Evolutionary conservation across 2,797 vertebrate genomes (phyloP), one percentile per base, ranked within the genome.

Genomic region (Nothura maculosa): DNA sequence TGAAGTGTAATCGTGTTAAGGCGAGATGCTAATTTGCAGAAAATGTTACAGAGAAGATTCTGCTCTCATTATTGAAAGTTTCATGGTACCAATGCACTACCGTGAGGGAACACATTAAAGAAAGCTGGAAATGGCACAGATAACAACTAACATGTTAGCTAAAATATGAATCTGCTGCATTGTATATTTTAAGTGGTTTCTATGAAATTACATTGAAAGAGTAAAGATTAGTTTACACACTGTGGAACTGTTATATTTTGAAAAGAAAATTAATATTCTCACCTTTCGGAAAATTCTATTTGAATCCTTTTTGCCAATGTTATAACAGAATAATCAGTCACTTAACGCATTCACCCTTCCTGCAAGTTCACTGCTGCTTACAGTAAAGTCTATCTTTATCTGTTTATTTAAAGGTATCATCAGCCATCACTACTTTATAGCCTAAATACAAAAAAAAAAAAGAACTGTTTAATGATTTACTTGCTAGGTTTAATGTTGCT

Each of bases 121-220:
- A 69, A 86, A 92, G 63, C 62, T 90, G 80, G 85, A 94, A 96
- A 87, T 78, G 90, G 62, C 75, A 82, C 69, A 62, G 94, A 66
- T 79, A 93, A 82, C 72, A 93, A 82, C 87, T 96, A 90, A 94
- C 85, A 21, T 87, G 60, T 66, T 93, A 84, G 94, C 78, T 90
- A 82, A 89, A 91, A 54, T 80, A 73, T 52, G 81, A 93, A 83
- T 94, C 83, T 90, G 83, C 91, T 94, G 93, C 89, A 90, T 93
- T 93, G 81, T 95, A 81, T 73, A 66, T 93, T 95, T 97, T 95
- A 96, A 97, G 94, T 97, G 96, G 92, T 96, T 97, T 96, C 97
- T 97, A 76, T 95, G 97, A 97, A 97, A 97, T 92, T 92, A 87
- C 93, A 38, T 90, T 84, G 85, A 94, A 92, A 97, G 92, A 96